Evolutionary conservation across 30 jellyfish, hydroid and myxozoan species (phyloP), one percentile per base, ranked within the genome.

Genomic region (Catostylus mosaicus): DNA sequence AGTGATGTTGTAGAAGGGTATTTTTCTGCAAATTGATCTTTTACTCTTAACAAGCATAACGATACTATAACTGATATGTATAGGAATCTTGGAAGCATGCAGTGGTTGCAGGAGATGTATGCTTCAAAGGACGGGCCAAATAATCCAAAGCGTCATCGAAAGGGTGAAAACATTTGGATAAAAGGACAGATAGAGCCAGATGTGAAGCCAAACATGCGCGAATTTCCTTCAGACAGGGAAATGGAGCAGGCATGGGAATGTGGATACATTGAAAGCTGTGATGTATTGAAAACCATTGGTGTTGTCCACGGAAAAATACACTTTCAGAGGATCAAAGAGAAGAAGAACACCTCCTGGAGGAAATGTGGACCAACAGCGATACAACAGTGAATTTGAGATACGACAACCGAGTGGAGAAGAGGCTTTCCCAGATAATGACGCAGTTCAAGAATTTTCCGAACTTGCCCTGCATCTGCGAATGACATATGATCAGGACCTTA

Each of bases 71-170:
- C 34, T 4, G 88, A 76, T 30, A 76, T 76, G 88, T 31, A 2
- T 26, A 34, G 85, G 36, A 78, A 78, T 29, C 84, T 75, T 2
- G 27, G 62, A 4, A 50, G 35, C 61, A 75, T 75, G 79, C 50
- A 75, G 24, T 32, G 33, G 59, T 61, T 75, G 12, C 87, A 75
- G 11, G 62, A 51, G 33, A 29, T 56, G 29, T 50, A 23, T 31
- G 79, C 62, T 75, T 29, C n/a, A 9, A 19, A 29, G 12, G 87
- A 51, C 8, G 87, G 87, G 14, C 79, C 62, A 7, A 78, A 75
- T 60, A 75, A 75, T 38, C 87, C 87, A 5, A 75, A 75, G 71
- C 20, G 50, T 6, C 87, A 75, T 30, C 60, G 77, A 4, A 75
- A 75, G 36, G 87, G 78, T 52, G 87, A 56, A 36, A 75, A 75